Base-by-base conservation (phyloP, 2,888 invertebrate species). In the Metopia argyrocephala region DNA sequence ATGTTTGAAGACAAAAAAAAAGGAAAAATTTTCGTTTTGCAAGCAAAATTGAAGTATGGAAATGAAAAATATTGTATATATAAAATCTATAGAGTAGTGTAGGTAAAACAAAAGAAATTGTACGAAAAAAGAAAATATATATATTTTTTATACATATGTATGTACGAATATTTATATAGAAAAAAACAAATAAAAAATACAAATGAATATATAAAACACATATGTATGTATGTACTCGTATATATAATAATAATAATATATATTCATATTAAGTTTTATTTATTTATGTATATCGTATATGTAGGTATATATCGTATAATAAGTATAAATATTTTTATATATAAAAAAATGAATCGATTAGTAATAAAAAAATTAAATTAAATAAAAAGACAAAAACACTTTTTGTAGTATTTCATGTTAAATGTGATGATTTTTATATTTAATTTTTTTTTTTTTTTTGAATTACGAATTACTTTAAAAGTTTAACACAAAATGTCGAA, bases 271-370 rank as follows among this genome's bases (percentile, higher is more conserved):
- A 61, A 62, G 20, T 62, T 18, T 50, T 56, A 74, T 62, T 59
- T 73, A 48, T 59, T 3, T 15, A 38, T n/a, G 18, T 15, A 38
- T 6, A 56, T 12, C n/a, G 21, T 23, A 38, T 21, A 56, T 3
- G 25, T 56, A 27, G 6, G 25, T 21, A 56, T 48, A 27, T 65
- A 6, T 70, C n/a, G 50, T 66, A 66, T 71, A 61, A 31, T 65
- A 46, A 20, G 28, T 76, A 70, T 59, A 56, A 57, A 57, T 76
- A 74, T 62, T 54, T 46, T n/a, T n/a, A n/a, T n/a, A n/a, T n/a
- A n/a, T n/a, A n/a, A 75, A 70, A 59, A 87, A 87, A 87, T 86
- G 87, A 87, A 87, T 87, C 87, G 87, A 87, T 87, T 87, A 87
- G 87, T 87, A 87, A 87, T 85, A 84, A 56, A 70, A 78, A 76